phyloP scores from a whole-genome alignment of 2,797 vertebrate species.

The Melanogrammus aeglefinus region DNA sequence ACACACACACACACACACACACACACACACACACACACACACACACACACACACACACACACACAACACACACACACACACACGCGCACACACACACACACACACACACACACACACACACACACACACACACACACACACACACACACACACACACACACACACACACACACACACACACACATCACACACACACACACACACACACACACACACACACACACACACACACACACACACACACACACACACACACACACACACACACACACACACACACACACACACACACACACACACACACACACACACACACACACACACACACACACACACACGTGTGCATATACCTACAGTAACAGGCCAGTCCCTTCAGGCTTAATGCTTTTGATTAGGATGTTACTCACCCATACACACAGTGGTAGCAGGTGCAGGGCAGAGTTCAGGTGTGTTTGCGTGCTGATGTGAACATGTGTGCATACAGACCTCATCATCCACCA shows the following conservation, averaged over 20 bases:
- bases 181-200: slow-evolving; percentile 16
- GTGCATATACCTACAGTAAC: slow-evolving; percentile 33
- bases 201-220: slow-evolving; percentile 40
- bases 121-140: slow-evolving; percentile 35
- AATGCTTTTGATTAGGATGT: slow-evolving; percentile 66
- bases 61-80: slow-evolving; percentile 20
- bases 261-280: slow-evolving; percentile 12
- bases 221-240: background rate
- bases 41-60: slow-evolving; percentile 39
- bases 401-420: slow-evolving; percentile 50
- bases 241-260: slow-evolving; percentile 17
- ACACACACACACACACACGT: slow-evolving; percentile 27
- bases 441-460: slow-evolving; percentile 73
- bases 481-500: slow-evolving; percentile 66
- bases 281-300: slow-evolving; percentile 33
- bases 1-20: slow-evolving; percentile 34
- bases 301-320: slow-evolving; percentile 21
- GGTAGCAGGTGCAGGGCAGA: slow-evolving; percentile 80
- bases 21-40: slow-evolving; percentile 13
- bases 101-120: slow-evolving; percentile 11
- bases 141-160: slow-evolving; percentile 16
- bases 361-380: slow-evolving; percentile 41
- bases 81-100: background rate
- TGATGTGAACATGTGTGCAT: slow-evolving; percentile 28
- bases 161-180: slow-evolving; percentile 39